Evolutionary conservation across 2,113 vertebrate species (phyloP).

Genomic region (Scopus umbretta): DNA sequence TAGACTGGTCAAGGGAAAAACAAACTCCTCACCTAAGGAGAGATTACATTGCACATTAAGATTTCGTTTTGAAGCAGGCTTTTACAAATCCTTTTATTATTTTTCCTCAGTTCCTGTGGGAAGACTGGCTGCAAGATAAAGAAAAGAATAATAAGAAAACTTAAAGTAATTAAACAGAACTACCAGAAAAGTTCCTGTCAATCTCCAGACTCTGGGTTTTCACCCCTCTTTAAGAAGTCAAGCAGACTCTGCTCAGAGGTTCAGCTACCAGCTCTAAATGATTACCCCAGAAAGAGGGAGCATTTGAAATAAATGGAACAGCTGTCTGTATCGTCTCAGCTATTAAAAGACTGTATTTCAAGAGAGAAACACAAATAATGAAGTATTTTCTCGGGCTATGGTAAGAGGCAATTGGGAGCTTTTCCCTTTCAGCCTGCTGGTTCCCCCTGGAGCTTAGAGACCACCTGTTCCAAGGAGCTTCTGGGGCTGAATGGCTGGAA

Average conservation of each 20-base stretch:
- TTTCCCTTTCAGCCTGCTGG: conserved; percentile 12
- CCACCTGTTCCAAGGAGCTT: conserved; percentile 55
- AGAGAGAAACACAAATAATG: conserved; percentile 58
- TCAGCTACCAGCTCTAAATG: conserved; percentile 50
- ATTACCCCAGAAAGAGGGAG: conserved; percentile 48
- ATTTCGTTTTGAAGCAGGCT: conserved; percentile 11
- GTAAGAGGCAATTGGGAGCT: conserved; percentile 4
- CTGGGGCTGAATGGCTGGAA: conserved; percentile 16
- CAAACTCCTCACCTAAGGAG: neutral
- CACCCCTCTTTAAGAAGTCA: conserved; percentile 8
- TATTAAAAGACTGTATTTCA: conserved; percentile 64
- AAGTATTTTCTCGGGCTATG: conserved; percentile 6
- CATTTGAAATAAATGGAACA: conserved; percentile 60
- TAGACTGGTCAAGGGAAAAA: neutral
- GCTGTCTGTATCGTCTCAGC: conserved; percentile 48
- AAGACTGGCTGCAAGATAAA: neutral
- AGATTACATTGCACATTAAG: conserved; percentile 14
- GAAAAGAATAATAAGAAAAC: neutral
- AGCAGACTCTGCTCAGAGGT: conserved; percentile 33
- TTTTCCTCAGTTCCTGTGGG: neutral
- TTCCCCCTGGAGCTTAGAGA: conserved; percentile 42
- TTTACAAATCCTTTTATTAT: neutral
- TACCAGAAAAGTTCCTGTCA: neutral
- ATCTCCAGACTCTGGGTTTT: conserved; percentile 25
- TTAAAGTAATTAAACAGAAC: conserved; percentile 1